Evolutionary conservation across 2,113 vertebrate genomes (phyloP), one percentile per base, ranked within the genome.

Genomic region (Nicator chloris): DNA sequence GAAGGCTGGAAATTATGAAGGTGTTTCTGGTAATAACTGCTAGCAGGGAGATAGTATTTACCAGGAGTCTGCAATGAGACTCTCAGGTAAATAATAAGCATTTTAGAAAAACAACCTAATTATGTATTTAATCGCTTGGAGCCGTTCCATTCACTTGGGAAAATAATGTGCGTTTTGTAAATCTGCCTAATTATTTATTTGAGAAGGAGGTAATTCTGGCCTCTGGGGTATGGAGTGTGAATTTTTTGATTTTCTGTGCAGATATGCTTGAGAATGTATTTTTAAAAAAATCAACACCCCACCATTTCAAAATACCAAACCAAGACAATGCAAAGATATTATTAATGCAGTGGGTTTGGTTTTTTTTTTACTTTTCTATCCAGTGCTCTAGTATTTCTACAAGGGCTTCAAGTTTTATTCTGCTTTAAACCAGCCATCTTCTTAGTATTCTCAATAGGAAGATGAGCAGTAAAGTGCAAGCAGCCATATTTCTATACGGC

Each of bases 1-100:
- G 50, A 93, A 65, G 70, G 26, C 75, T 94, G 71, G 37, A 90
- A 88, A 96, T 86, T 70, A 64, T 33, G 65, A 73, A 93, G 89
- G 80, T 4, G 57, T 87, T 91, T 78, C 31, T 35, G 71, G 70
- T 95, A 93, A 93, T 95, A 92, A 91, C 77, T 86, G 56, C 87
- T 93, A 92, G 53, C 88, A 94, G 86, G 79, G 75, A 92, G 64
- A 88, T 44, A 82, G 69, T 92, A 68, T 96, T 96, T 97, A 89
- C 93, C 93, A 92, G 77, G 90, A 97, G 83, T 73, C 88, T 93
- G 81, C 5, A 6, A 76, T 90, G 84, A 96, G 94, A 90, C 54
- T 88, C 80, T 93, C 88, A 86, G 88, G 97, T 97, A 97, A 97
- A 97, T 97, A 97, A 97, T 88, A 96, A 87, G 89, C 80, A 88